phyloP scores from a whole-genome alignment of 2,113 vertebrate species.

The rabbit (Oryctolagus cuniculus) region mOryCun1.1 NC_091432.1:68361001-68361500 shows the following conservation, averaged over 20 bases:
- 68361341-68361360: background rate
- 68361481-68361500: background rate
- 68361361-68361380: background rate
- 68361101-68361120: background rate
- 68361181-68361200: background rate
- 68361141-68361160: background rate
- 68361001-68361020: constrained; percentile 42
- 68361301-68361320: constrained; percentile 4
- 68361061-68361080: background rate
- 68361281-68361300: background rate
- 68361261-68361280: background rate
- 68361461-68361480: background rate
- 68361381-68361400: background rate
- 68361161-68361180: background rate
- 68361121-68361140: background rate
- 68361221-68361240: background rate
- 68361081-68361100: background rate
- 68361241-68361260: background rate
- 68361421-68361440: constrained; percentile 35
- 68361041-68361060: constrained; percentile 19
- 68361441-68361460: constrained; percentile 30
- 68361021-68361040: constrained; percentile 11
- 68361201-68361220: background rate
- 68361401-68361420: background rate
- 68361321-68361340: background rate